phyloP scores from a whole-genome alignment of 2,797 vertebrate genomes.

The Coluber constrictor region DNA sequence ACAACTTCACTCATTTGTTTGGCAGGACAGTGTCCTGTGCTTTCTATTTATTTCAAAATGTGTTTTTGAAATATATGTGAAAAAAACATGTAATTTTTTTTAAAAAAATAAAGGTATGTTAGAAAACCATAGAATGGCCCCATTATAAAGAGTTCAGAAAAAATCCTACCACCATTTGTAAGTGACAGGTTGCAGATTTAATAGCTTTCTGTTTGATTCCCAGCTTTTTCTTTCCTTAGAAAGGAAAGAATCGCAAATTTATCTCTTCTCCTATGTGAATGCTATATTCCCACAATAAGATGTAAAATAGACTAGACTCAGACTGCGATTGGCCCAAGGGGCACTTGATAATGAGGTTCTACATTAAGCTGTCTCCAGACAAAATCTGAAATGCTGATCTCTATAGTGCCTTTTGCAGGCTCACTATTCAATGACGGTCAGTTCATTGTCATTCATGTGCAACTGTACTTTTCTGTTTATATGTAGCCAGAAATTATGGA shows the following conservation, averaged over 20 bases:
- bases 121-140: not conserved
- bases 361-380: not conserved
- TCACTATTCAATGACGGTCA: not conserved
- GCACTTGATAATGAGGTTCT: not conserved
- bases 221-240: not conserved
- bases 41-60: not conserved
- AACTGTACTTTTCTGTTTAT: not conserved
- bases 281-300: not conserved
- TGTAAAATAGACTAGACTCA: not conserved
- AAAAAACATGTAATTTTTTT: not conserved
- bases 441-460: not conserved
- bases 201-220: not conserved
- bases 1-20: not conserved
- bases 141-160: not conserved
- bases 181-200: not conserved
- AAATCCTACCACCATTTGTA: not conserved
- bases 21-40: not conserved
- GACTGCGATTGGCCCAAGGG: not conserved
- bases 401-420: not conserved
- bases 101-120: not conserved
- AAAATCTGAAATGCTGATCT: not conserved
- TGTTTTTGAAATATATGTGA: not conserved
- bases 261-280: not conserved
- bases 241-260: not conserved
- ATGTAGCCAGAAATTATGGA: not conserved